Evolutionary conservation across 1,140 invertebrate genomes (phyloP).

Genomic region (Trypoxylus dichotomus): DNA sequence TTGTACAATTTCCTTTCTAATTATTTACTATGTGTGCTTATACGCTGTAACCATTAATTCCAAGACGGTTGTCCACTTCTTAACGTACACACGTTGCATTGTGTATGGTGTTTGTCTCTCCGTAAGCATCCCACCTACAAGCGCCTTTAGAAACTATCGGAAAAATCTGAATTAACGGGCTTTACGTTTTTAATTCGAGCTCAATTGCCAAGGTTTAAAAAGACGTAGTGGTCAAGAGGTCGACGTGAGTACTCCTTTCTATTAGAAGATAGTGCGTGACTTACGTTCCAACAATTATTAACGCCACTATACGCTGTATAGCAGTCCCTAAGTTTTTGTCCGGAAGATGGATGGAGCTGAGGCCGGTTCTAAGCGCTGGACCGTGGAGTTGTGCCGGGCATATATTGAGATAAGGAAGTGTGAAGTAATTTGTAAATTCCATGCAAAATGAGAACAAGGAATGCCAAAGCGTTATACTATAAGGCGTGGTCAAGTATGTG

Average conservation of each 20-base stretch:
- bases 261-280: conserved; percentile 30
- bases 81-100: not conserved
- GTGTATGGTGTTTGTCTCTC: not conserved
- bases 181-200: not conserved
- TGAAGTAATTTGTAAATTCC: conserved; percentile 34
- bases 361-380: conserved; percentile 22
- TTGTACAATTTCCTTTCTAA: not conserved
- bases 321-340: conserved; percentile 24
- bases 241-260: not conserved
- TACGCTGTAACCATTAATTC: not conserved
- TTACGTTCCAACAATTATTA: conserved; percentile 30
- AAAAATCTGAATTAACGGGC: not conserved
- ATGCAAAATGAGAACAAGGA: conserved; percentile 24
- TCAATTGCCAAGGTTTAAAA: conserved; percentile 13
- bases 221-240: conserved; percentile 10
- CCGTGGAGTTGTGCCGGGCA: conserved; percentile 22
- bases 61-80: not conserved
- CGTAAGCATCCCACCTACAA: not conserved
- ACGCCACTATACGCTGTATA: conserved; percentile 25
- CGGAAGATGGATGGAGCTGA: conserved; percentile 27
- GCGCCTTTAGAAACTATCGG: not conserved
- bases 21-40: not conserved
- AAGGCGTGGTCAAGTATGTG: conserved; percentile 27
- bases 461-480: not conserved
- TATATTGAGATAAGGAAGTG: conserved; percentile 29